Base-by-base conservation (phyloP, 2,113 vertebrate genomes). In the Morone chrysops region DNA sequence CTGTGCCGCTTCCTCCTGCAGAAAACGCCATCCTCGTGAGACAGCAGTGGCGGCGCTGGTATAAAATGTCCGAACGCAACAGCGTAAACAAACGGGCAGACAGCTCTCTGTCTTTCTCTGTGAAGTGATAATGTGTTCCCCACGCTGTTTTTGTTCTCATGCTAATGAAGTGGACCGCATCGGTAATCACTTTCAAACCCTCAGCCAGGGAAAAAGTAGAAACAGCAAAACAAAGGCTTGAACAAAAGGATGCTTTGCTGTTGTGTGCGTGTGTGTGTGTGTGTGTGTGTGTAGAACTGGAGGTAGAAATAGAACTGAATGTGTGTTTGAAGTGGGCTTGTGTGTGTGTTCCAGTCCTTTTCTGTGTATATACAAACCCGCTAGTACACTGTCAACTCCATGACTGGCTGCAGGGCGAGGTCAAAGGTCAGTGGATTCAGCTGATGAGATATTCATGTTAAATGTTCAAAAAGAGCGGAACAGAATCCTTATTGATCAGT, bases 101-200 rank as follows among this genome's bases (percentile, higher is more conserved):
- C 91, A 88, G 89, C 86, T 89, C 91, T 90, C 74, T 70, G 91
- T 88, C 89, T 90, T 83, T 89, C 91, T 92, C 92, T 95, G 92
- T 94, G 93, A 94, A 94, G 93, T 95, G 94, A 91, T 94, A 95
- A 95, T 94, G 92, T 86, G 84, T 93, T 93, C 90, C 89, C 90
- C 81, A 66, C 84, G 82, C 92, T 91, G 92, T 86, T 92, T 95
- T 94, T 94, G 92, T 94, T 94, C 92, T 93, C 91, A 95, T 95
- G 94, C 92, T 94, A 94, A 94, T 94, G 89, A 92, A 90, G 91
- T 93, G 93, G 93, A 92, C 93, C 83, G 80, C 90, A 94, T 94
- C 84, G 84, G 94, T 93, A 93, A 93, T 94, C 90, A 92, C 91
- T 93, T 94, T 94, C 92, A 92, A 91, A 93, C 91, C 92, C 90